Evolutionary conservation across 2,797 vertebrate species (phyloP), one percentile per base, ranked within the genome.

Genomic region (Lagocephalus sceleratus): DNA sequence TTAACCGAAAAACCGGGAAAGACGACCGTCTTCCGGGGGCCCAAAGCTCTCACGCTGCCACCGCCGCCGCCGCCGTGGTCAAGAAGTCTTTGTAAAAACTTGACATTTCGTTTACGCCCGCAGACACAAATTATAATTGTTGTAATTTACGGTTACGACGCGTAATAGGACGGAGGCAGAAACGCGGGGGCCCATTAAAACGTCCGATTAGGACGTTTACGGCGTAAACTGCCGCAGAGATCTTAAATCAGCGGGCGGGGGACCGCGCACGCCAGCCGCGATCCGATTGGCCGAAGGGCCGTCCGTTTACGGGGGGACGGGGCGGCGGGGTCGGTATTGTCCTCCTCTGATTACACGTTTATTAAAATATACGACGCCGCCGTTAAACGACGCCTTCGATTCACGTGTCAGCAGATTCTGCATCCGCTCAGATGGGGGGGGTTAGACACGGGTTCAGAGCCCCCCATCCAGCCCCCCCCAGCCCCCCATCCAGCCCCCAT

Each of bases 111-210:
- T 70, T 82, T 81, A 71, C 66, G 60, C 76, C 65, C 5, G 56
- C 57, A 73, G 71, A 74, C 55, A 83, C 79, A 83, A 80, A 81
- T 83, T 79, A 70, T 64, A 52, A 83, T 85, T 68, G 79, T 79
- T 61, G 49, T 80, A 81, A 81, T 86, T 83, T 78, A 83, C 76
- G 75, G 82, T 84, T 81, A 78, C 76, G 15, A 74, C 73, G 79
- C 82, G 81, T 63, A 82, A 82, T 79, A 67, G 71, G 76, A 81
- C 60, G 60, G 63, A 57, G 8, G 40, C 6, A 19, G 17, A 11
- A 42, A 47, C 57, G 67, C 23, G 49, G 67, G 78, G 65, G 71
- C 63, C 78, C 74, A 81, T 83, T 84, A 83, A 81, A 86, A 69
- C 44, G 84, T 78, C 80, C 51, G 57, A 80, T 78, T 81, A 51